Base-by-base conservation (phyloP, 2,888 invertebrate species). In the Timema podura region DNA sequence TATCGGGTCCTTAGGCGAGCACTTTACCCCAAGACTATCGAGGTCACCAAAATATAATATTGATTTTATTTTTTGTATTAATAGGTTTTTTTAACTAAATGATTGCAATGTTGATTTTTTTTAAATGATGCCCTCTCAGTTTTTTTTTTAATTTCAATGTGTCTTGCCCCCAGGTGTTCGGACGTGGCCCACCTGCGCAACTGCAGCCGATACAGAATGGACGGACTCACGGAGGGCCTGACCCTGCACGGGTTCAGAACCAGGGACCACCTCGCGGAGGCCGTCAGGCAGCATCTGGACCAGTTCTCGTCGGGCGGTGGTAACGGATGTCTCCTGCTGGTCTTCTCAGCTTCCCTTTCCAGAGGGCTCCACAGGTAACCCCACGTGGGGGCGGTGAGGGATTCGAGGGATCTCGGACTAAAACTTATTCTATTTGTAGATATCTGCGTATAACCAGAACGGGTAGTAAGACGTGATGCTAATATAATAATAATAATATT, bases 281-380 rank as follows among this genome's bases (percentile, higher is more conserved):
- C 79, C 64, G 73, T 82, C 70, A 76, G 76, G 67, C 77, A 78
- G 48, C 76, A 79, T 65, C 73, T 79, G 5, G 72, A 73, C 76
- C 80, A 74, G 70, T 77, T 73, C 78, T 80, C 75, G 76, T 78
- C 45, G 70, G 72, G 72, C 51, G 74, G 71, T 48, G 70, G 75
- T 59, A 77, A 77, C 54, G 81, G 82, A n/a, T 81, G 81, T 30
- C 77, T 83, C 30, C 75, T 80, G 9, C 77, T 82, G 11, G 76
- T 84, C 11, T 83, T 82, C 75, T 84, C 84, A n/a, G 80, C 80
- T 48, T 78, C 84, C 64, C 76, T 84, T 15, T 81, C 83, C 5
- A 74, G 82, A 68, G 81, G 81, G 59, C 75, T 82, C 48, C 82
- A 82, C 76, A 78, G 81, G 77, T 64, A 65, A 64, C 16, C 46